These are phyloP conservation scores for Dendroctonus ponderosae DNA, from an alignment of 1,140 invertebrate genomes.

Conservation along the genomic window DNA sequence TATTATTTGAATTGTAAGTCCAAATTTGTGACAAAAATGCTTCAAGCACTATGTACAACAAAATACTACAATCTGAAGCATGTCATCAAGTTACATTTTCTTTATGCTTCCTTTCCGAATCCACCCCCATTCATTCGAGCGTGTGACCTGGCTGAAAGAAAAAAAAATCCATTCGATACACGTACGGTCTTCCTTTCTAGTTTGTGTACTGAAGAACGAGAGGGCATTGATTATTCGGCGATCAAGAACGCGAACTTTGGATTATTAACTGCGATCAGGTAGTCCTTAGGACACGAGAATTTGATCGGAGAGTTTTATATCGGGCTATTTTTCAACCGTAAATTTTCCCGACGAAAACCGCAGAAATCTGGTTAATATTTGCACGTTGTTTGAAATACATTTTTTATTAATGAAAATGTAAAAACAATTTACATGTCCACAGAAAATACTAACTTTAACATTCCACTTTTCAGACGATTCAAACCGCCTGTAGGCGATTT, in stretches of 20 bases:
- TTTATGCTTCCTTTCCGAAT: conserved; percentile 2
- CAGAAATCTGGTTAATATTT: too few species aligned
- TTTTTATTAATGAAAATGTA: too few species aligned
- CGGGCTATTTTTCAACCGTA: neutral
- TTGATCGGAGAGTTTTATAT: conserved; percentile 1
- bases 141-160: conserved; percentile 7
- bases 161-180: conserved; percentile 11
- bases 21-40: neutral
- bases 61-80: neutral
- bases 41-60: neutral
- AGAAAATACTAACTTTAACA: too few species aligned
- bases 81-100: conserved; percentile 1
- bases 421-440: too few species aligned
- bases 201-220: neutral
- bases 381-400: too few species aligned
- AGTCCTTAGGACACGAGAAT: neutral
- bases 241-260: conserved; percentile 18
- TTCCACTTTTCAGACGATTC: too few species aligned
- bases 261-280: conserved; percentile 21
- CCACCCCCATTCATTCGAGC: conserved; percentile 12
- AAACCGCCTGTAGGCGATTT: too few species aligned
- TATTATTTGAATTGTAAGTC: neutral
- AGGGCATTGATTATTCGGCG: conserved; percentile 17
- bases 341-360: neutral
- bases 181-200: conserved; percentile 1